Evolutionary conservation across 2,888 invertebrate species (phyloP), one percentile per base, ranked within the genome.

Genomic region (Nomada ferruginata): DNA sequence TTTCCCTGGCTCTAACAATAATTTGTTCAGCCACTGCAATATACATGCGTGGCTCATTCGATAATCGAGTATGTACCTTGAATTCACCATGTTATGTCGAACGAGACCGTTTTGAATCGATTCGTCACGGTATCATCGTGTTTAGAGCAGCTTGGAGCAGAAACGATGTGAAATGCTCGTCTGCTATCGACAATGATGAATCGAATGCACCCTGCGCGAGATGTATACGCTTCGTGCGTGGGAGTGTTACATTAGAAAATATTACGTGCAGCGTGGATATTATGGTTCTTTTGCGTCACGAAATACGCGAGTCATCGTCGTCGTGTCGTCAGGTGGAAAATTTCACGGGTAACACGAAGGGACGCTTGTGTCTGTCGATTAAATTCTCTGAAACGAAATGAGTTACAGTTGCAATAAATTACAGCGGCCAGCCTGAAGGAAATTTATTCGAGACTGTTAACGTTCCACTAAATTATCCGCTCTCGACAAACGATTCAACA

Each of bases 141-240:
- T 63, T 68, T 76, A 53, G 36, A 60, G 59, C 20, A 50, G 64
- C 60, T 18, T 23, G 36, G 74, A 68, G 52, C 26, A 20, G 85
- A 82, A 88, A 82, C 86, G 87, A 89, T 92, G 92, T 89, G 91
- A 92, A 92, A 85, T 79, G 80, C 66, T 89, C 84, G 89, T 84
- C 82, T 91, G 91, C 79, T 59, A 73, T 86, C 87, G 91, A 92
- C 92, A 91, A 86, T 91, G 91, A 92, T 87, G 86, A 91, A 92
- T 92, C 85, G 87, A 90, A 83, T 63, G 63, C 74, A 85, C 87
- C 80, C 86, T 59, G 50, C 80, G 63, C 55, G 69, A 70, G 82
- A 79, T 77, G 61, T 80, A 69, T 74, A 71, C 18, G 71, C 26
- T 9, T 11, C 61, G 65, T 61, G 82, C 84, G 82, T 86, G 85